A percentile compares a stretch with the other conserved stretches of the same genome.
phyloP scores from a whole-genome alignment of 2,113 vertebrate genomes.

The Eolophus roseicapilla region DNA sequence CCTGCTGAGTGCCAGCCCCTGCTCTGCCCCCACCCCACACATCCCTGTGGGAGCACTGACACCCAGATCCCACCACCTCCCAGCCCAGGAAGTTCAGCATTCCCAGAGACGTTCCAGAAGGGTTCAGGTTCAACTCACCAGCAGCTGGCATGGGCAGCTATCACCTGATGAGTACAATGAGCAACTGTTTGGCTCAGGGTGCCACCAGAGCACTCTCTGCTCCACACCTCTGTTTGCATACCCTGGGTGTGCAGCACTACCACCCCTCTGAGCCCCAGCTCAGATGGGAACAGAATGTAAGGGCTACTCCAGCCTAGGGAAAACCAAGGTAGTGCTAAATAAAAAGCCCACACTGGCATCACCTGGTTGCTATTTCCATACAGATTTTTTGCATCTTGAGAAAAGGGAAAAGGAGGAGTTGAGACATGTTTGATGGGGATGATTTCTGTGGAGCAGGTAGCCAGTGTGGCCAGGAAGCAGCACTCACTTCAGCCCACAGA shows the following conservation, averaged over 20 bases:
- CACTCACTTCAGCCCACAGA: background rate
- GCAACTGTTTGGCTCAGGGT: constrained; percentile 16
- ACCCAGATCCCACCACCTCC: background rate
- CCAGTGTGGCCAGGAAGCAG: background rate
- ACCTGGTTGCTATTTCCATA: background rate
- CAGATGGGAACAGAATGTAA: background rate
- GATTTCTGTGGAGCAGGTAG: background rate
- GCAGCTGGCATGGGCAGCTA: background rate
- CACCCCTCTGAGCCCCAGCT: background rate
- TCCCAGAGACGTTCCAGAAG: background rate
- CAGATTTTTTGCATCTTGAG: background rate
- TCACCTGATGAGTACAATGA: constrained; percentile 11
- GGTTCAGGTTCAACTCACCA: background rate
- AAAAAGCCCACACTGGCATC: background rate
- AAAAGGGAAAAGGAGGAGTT: background rate
- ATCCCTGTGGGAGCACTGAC: rapidly evolving
- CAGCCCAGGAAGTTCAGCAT: background rate
- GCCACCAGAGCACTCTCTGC: background rate
- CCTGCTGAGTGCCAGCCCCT: background rate
- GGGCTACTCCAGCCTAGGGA: background rate
- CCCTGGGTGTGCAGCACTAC: background rate
- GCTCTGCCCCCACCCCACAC: background rate
- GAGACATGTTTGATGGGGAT: background rate
- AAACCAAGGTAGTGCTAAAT: background rate
- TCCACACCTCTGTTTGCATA: constrained; percentile 57